Conservation (phyloP, 2,797 vertebrate genomes). For the Botia almorhae region DNA sequence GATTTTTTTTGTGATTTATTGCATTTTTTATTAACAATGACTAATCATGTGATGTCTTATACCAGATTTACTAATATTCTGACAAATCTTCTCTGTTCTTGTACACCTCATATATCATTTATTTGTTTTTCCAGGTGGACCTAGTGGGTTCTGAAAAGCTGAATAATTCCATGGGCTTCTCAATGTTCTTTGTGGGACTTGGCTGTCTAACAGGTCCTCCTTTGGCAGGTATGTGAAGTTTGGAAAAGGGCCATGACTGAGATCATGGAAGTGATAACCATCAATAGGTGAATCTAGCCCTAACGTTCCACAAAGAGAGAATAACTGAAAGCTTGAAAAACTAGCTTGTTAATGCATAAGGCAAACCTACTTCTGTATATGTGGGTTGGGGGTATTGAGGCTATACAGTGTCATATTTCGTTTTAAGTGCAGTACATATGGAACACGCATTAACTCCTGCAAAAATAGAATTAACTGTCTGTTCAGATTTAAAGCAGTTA, state of each 20-base stretch:
- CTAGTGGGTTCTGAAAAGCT: slow-evolving; percentile 82
- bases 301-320: background rate
- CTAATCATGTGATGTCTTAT: background rate
- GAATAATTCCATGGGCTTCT: slow-evolving; percentile 89
- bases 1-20: background rate
- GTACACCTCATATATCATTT: background rate
- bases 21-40: background rate
- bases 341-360: background rate
- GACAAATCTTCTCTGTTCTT: background rate
- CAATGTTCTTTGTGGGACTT: slow-evolving; percentile 89
- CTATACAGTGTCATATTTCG: slow-evolving; percentile 30
- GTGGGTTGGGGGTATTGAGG: slow-evolving; percentile 1
- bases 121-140: slow-evolving; percentile 82
- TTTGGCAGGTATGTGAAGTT: slow-evolving; percentile 82
- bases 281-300: background rate
- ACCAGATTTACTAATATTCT: background rate
- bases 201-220: slow-evolving; percentile 89
- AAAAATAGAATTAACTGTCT: slow-evolving; percentile 32
- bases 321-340: background rate
- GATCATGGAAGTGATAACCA: slow-evolving; percentile 10
- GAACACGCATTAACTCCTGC: slow-evolving; percentile 3
- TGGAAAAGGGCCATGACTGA: slow-evolving; percentile 9
- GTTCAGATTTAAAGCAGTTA: slow-evolving; percentile 10
- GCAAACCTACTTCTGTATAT: slow-evolving; percentile 18
- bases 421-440: slow-evolving; percentile 27